Base-by-base conservation (phyloP, 2,888 invertebrate species). In the Rotaria macrura region DNA sequence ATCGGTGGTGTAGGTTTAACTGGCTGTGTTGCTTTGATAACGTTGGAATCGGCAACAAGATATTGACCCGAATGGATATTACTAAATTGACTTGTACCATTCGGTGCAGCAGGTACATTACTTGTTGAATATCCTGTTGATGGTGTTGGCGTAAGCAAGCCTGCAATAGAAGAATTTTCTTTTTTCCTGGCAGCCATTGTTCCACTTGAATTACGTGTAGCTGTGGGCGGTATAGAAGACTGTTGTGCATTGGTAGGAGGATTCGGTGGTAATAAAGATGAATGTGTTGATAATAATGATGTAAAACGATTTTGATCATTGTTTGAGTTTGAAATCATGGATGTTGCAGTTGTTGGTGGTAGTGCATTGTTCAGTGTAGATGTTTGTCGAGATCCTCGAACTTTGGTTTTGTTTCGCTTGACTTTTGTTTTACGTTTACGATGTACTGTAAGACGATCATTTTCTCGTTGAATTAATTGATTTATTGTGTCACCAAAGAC, bases 401-500 rank as follows among this genome's bases (percentile, higher is more conserved):
- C 20, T 79, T 79, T 79, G 1, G 79, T 20, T 43, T 79, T 79
- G 43, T 79, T 79, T 43, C 79, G 43, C 43, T 79, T 79, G n/a
- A 79, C 43, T 20, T 79, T 79, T 43, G n/a, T 25, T 43, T 79
- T 40, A 79, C 79, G 79, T 79, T 79, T 79, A 43, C 79, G 79
- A 43, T n/a, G 23, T 43, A 25, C 6, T 79, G n/a, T 1, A 2
- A 79, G 14, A 43, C 79, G 79, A 43, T 79, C 79, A n/a, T 43
- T 79, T 79, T 79, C 79, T 43, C 43, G 40, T 43, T 43, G 43
- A 43, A 79, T 40, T 14, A 79, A 43, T 79, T n/a, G 43, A 79
- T 43, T 79, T 43, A 79, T 79, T 79, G 79, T 79, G n/a, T 79
- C 79, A n/a, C 79, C 43, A n/a, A 79, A 43, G n/a, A 38, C 38